A percentile compares a stretch with the other conserved stretches of the same genome.
Conservation (phyloP, 2,113 vertebrate genomes). For the Synchiropus splendidus region DNA sequence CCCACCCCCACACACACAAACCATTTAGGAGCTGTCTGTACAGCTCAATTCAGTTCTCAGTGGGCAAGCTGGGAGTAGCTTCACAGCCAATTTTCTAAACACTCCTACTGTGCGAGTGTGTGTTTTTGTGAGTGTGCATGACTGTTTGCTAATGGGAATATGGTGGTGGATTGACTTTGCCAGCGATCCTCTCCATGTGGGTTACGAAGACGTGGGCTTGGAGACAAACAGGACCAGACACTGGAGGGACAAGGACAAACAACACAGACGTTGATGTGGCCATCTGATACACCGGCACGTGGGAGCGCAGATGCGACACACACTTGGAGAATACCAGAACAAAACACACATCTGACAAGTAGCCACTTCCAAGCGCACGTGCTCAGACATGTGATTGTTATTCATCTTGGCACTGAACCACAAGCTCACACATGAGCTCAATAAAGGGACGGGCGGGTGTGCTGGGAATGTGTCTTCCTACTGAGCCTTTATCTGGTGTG, state of each 20-base stretch:
- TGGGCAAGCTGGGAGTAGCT: conserved; percentile 43
- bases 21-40: conserved; percentile 28
- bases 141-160: conserved; percentile 36
- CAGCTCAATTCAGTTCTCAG: conserved; percentile 38
- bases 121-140: conserved; percentile 1
- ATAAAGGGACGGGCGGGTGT: no score
- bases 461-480: no score
- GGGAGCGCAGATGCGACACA: no score
- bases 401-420: no score
- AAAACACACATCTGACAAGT: no score
- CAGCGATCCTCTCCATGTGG: conserved; percentile 23
- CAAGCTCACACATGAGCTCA: no score
- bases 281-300: no score
- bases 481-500: no score
- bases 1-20: background rate
- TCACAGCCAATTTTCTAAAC: conserved; percentile 35
- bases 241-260: conserved; percentile 2
- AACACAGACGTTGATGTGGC: background rate
- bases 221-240: conserved; percentile 7
- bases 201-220: conserved; percentile 8
- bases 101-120: conserved; percentile 19
- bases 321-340: no score
- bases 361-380: no score
- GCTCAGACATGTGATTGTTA: no score
- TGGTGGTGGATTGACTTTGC: conserved; percentile 21